These are phyloP conservation scores for Loris lydekkerianus DNA, from an alignment of 2,797 vertebrate genomes.

Conservation along the genomic window DNA sequence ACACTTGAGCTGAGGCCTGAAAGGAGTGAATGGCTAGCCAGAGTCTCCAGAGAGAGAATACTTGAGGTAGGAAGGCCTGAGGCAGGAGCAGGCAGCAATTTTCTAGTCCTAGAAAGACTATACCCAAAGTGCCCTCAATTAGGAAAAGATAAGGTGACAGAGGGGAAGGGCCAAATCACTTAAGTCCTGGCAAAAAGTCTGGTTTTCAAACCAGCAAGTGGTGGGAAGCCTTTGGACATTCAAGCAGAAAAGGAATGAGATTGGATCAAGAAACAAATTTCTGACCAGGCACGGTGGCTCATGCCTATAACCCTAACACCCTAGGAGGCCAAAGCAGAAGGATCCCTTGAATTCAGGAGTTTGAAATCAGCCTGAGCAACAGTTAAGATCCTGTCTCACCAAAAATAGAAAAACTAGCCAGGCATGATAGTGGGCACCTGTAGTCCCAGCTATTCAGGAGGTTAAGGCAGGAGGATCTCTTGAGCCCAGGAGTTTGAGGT, in stretches of 20 bases:
- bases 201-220: neutral
- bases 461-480: no score
- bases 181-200: neutral
- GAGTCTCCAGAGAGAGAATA: no score
- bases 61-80: neutral
- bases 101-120: neutral
- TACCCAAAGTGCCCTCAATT: neutral
- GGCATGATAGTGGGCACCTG: no score
- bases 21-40: neutral
- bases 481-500: no score
- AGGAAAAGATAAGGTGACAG: neutral
- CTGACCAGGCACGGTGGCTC: no score
- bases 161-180: no score
- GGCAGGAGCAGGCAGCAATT: neutral
- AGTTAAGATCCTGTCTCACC: no score
- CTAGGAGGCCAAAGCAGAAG: no score
- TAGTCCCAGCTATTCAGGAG: neutral
- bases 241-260: neutral
- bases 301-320: no score
- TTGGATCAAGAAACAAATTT: neutral
- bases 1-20: neutral
- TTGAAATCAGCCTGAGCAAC: no score
- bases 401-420: no score
- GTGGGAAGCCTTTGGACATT: neutral
- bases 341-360: no score